A percentile compares a stretch with the other conserved stretches of the same genome.
phyloP scores from a whole-genome alignment of 2,113 vertebrate genomes.

The Pheucticus melanocephalus region DNA sequence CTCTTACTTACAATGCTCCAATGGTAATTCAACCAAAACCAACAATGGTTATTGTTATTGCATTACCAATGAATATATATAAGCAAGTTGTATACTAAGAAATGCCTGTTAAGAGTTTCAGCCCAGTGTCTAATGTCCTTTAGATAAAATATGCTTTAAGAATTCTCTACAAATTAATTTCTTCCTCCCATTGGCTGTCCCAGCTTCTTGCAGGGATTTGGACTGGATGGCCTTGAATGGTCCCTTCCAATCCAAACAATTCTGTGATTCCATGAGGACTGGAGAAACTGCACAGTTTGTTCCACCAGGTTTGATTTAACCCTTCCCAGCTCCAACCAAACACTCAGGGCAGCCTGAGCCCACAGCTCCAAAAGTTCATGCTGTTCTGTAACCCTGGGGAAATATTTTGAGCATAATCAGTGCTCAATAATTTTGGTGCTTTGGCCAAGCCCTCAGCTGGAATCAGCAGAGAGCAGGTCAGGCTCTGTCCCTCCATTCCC shows the following conservation, averaged over 20 bases:
- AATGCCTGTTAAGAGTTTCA: neutral
- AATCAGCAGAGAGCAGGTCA: neutral
- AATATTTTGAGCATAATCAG: neutral
- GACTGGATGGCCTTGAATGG: neutral
- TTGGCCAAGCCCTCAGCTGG: neutral
- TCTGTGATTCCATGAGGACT: neutral
- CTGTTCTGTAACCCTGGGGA: rapidly evolving
- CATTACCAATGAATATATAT: neutral
- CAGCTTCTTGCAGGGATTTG: neutral
- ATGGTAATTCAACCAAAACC: neutral
- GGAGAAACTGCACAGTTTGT: neutral
- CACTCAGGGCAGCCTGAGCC: neutral
- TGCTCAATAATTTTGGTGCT: neutral
- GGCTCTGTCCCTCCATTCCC: neutral
- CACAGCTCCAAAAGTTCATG: neutral
- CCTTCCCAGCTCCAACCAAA: neutral
- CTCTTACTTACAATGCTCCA: neutral
- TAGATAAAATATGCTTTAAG: neutral
- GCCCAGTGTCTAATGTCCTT: neutral
- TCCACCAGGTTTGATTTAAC: neutral
- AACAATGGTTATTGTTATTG: neutral
- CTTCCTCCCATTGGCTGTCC: neutral
- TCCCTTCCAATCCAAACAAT: neutral
- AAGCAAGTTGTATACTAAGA: neutral
- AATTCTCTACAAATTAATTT: neutral